These are phyloP conservation scores for Lagodon rhomboides DNA, from an alignment of 2,797 vertebrate species.

Conservation along the genomic window DNA sequence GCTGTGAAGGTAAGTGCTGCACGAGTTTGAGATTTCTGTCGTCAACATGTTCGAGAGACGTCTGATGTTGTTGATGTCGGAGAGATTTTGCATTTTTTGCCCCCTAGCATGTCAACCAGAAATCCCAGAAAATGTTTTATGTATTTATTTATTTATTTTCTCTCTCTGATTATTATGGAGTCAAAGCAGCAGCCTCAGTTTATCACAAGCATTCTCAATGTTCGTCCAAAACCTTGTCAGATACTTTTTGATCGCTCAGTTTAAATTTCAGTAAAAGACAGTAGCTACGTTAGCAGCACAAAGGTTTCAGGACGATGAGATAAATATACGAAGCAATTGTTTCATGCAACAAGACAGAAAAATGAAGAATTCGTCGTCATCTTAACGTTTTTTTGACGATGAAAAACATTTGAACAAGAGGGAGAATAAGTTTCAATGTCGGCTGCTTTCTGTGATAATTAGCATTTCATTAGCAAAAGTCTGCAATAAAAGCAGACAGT, in stretches of 20 bases:
- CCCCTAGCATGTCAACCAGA: neutral
- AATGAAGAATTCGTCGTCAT: neutral
- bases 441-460: neutral
- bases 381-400: no score
- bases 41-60: no score
- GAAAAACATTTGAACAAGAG: neutral
- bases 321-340: neutral
- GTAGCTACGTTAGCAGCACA: no score
- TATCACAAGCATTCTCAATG: no score
- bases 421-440: neutral
- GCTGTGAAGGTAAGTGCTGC: conserved; percentile 61
- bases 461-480: neutral
- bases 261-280: no score
- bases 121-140: neutral
- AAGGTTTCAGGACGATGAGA: neutral
- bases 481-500: neutral
- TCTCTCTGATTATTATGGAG: no score
- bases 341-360: neutral
- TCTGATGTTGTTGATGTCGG: neutral
- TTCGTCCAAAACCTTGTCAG: no score
- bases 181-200: no score
- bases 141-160: no score
- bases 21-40: conserved; percentile 30
- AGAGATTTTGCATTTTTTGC: neutral
- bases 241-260: no score